These are phyloP conservation scores for Sphaeramia orbicularis DNA, from an alignment of 2,797 vertebrate species.

Conservation along the genomic window DNA sequence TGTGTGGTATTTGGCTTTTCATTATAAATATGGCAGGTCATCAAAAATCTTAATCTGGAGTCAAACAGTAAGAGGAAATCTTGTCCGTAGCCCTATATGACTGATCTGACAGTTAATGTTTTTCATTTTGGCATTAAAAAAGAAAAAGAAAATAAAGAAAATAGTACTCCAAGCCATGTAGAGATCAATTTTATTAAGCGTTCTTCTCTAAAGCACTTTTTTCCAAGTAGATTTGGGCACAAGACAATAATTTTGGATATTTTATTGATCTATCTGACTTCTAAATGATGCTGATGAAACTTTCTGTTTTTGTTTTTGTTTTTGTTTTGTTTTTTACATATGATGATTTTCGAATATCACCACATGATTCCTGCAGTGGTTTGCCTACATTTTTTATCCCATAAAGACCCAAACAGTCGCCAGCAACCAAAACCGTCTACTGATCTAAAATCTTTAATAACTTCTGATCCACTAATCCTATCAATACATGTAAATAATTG, in stretches of 20 bases:
- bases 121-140: neutral
- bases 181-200: neutral
- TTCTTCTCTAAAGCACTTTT: neutral
- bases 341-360: too few relatives aligned
- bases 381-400: too few relatives aligned
- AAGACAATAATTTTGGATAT: neutral
- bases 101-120: neutral
- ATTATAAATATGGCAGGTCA: slow-evolving; percentile 17
- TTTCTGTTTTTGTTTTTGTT: too few relatives aligned
- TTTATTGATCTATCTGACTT: neutral
- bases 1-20: slow-evolving; percentile 25
- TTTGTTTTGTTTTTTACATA: too few relatives aligned
- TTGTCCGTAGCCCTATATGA: neutral
- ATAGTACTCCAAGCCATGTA: neutral
- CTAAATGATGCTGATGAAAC: neutral
- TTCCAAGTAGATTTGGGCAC: neutral
- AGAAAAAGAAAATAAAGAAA: neutral
- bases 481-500: too few relatives aligned
- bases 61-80: slow-evolving; percentile 9
- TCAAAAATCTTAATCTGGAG: slow-evolving; percentile 15
- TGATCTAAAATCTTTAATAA: too few relatives aligned
- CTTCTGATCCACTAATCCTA: too few relatives aligned
- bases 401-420: too few relatives aligned
- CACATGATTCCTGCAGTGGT: too few relatives aligned
- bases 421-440: too few relatives aligned